phyloP scores from a whole-genome alignment of 2,113 vertebrate species.

The Spermophilus dauricus region DNA sequence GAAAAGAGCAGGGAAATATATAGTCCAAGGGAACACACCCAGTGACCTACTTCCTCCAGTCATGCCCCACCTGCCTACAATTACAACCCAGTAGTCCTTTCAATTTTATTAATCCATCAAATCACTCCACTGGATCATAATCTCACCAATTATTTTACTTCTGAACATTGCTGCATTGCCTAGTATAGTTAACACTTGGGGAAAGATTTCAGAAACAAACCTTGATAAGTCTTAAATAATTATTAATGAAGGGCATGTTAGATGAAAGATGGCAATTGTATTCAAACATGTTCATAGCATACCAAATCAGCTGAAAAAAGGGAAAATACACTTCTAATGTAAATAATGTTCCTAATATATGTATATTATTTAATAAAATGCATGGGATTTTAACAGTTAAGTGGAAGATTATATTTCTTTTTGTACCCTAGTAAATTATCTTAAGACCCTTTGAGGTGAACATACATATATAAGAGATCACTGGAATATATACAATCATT shows the following conservation, averaged over 20 bases:
- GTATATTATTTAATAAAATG: neutral
- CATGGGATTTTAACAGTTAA: slow-evolving; percentile 2
- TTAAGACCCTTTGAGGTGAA: neutral
- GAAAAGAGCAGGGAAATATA: too few species aligned
- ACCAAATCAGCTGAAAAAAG: neutral
- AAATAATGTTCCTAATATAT: slow-evolving; percentile 6
- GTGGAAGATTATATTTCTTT: neutral
- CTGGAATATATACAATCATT: neutral
- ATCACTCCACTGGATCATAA: too few species aligned
- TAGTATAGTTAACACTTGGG: too few species aligned
- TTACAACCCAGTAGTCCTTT: too few species aligned
- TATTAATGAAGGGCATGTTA: neutral
- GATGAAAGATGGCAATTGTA: neutral
- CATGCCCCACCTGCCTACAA: too few species aligned
- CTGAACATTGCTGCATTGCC: too few species aligned
- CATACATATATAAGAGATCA: neutral
- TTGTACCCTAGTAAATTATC: neutral
- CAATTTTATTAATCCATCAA: too few species aligned
- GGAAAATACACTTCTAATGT: neutral
- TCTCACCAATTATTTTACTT: too few species aligned
- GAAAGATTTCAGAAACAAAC: too few species aligned
- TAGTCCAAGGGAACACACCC: too few species aligned
- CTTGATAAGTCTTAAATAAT: neutral
- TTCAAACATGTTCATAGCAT: neutral
- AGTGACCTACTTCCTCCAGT: too few species aligned